Conservation (phyloP, 2,797 vertebrate genomes). For the Paedocypris micromegethes region DNA sequence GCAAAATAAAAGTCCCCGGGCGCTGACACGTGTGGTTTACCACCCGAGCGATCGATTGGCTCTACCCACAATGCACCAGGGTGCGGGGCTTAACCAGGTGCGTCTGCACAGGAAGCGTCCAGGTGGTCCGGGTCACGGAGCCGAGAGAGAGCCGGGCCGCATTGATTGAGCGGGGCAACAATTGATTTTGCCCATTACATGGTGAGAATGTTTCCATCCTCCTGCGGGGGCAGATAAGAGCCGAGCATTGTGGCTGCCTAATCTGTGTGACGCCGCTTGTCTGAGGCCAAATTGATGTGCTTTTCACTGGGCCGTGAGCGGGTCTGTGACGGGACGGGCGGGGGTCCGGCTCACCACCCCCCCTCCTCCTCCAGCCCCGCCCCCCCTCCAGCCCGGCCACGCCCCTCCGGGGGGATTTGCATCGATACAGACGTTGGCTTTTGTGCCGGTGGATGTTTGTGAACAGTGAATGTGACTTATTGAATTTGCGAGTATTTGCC, state of each 20-base stretch:
- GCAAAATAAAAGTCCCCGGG: too few relatives aligned
- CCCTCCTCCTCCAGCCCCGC: too few relatives aligned
- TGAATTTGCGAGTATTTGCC: slow-evolving; percentile 26
- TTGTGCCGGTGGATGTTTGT: slow-evolving; percentile 50
- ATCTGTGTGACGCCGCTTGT: slow-evolving; percentile 99
- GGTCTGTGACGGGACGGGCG: slow-evolving; percentile 73
- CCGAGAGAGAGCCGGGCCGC: slow-evolving; percentile 93
- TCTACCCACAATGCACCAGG: not conserved
- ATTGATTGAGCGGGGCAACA: slow-evolving; percentile 99
- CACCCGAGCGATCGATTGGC: too few relatives aligned
- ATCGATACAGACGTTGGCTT: slow-evolving; percentile 68
- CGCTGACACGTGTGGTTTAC: too few relatives aligned
- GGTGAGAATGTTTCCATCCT: slow-evolving; percentile 99
- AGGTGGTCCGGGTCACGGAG: slow-evolving; percentile 75
- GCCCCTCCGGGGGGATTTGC: slow-evolving; percentile 67
- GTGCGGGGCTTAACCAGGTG: slow-evolving; percentile 22
- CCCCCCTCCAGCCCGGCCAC: too few relatives aligned
- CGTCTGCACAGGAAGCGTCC: slow-evolving; percentile 17
- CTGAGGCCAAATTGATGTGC: slow-evolving; percentile 99
- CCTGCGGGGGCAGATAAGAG: slow-evolving; percentile 99
- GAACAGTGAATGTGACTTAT: slow-evolving; percentile 43
- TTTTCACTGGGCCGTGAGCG: slow-evolving; percentile 96
- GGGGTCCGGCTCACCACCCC: slow-evolving; percentile 71
- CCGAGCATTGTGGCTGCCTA: slow-evolving; percentile 99
- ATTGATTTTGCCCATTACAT: slow-evolving; percentile 99